Evolutionary conservation across 2,113 vertebrate genomes (phyloP).

Genomic region (Aleadryas rufinucha): DNA sequence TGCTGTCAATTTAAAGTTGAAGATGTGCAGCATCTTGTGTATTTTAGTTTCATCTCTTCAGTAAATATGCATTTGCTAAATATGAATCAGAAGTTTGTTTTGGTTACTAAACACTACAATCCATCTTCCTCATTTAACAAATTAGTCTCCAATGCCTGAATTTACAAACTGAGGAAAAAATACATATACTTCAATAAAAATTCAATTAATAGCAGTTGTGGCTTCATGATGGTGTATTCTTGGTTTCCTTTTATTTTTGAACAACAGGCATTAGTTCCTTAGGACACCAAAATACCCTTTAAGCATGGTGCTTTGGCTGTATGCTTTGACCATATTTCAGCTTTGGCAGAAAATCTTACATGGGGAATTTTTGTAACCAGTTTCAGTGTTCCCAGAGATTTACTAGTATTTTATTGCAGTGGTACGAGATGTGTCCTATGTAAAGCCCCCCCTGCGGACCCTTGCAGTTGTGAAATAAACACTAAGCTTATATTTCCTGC

Average conservation of each 20-base stretch:
- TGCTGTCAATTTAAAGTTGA: background rate
- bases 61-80: background rate
- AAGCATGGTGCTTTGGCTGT: background rate
- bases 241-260: background rate
- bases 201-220: background rate
- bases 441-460: background rate
- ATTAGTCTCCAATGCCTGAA: background rate
- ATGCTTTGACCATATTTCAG: background rate
- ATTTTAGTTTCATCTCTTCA: background rate
- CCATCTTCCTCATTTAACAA: background rate
- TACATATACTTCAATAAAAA: background rate
- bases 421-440: background rate
- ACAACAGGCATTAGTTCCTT: background rate
- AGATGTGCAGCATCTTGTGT: background rate
- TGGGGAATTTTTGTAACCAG: background rate
- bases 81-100: background rate
- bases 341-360: background rate
- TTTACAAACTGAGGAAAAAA: background rate
- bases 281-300: background rate
- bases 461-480: background rate
- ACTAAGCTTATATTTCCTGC: fast-evolving
- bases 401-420: background rate
- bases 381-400: background rate
- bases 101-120: background rate
- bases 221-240: background rate